Evolutionary conservation across 2,113 vertebrate species (phyloP), one percentile per base, ranked within the genome.

Genomic region (Apus apus): DNA sequence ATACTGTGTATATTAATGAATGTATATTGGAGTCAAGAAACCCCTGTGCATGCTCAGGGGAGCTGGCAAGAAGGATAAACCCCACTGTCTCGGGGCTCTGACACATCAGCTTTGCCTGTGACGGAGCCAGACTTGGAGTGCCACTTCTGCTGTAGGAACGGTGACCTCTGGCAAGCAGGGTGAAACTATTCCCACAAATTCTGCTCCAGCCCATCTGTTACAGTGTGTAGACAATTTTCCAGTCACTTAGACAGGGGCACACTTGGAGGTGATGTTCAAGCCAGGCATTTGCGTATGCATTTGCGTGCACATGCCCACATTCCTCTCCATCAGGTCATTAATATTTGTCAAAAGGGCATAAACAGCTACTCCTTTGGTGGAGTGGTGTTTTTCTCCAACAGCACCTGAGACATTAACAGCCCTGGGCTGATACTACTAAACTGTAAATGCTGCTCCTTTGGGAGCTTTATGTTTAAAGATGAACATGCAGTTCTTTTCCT

Each of bases 91-190:
- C 0, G 0, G 43, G 36, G 32, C 54, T 87, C 45, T 62, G 85
- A 61, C 43, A 62, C 40, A 27, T 1, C 0, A 0, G 27, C 1
- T 1, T 5, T 17, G 40, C 32, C 90, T 61, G 13, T 0, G 10
- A 51, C 26, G 6, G 34, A 34, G 32, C 45, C 2, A 2, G 60
- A 27, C 30, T 30, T 71, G 60, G 56, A 74, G 64, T 51, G 83
- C 32, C 56, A 54, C 71, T 84, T 74, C 61, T 70, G 76, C 81
- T 19, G 26, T 15, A 76, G 64, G 22, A 90, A 74, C 4, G 1
- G 46, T 88, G 80, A 86, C 51, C 79, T 74, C 65, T 86, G 64
- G 60, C 34, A 90, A 88, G 85, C 19, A 38, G 51, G 43, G 53
- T 67, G 85, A 75, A 72, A 57, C 23, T 65, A 38, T 58, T 79